Evolutionary conservation across 2,888 invertebrate genomes (phyloP), one percentile per base, ranked within the genome.

Genomic region (Allygus modestus): DNA sequence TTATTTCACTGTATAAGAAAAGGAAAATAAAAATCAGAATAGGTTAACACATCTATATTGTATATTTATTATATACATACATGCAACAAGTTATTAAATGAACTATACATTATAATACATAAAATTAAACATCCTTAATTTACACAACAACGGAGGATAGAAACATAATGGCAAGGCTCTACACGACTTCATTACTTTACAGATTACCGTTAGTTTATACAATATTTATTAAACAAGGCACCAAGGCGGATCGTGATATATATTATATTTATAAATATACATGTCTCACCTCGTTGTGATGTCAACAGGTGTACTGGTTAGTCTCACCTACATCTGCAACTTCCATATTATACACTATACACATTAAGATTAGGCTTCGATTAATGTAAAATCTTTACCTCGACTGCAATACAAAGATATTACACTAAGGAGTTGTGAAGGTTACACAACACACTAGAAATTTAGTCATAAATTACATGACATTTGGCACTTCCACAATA

Each of bases 41-140:
- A 28, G 28, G 65, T 65, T 65, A 65, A 65, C 65, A 65, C 31
- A 58, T 79, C 51, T 79, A 79, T 79, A 77, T 31, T 58, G 79
- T 26, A 79, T 79, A 79, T 54, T 79, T 79, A 75, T 77, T 77
- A 79, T 79, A 79, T 79, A 79, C 79, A 79, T 79, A 79, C 79
- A 79, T 79, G 79, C 79, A 79, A 79, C 79, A 79, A 51, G 37
- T 37, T 58, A 58, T 46, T 77, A 28, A 43, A 26, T 28, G 77
- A n/a, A 51, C 51, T 77, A 33, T 79, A 79, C 79, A 79, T 17
- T 28, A 28, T 51, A 23, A 26, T 79, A 79, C 28, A 26, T 58
- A 79, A 23, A 77, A 43, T 43, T n/a, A 58, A 51, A 54, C 31
- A 58, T 54, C 28, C 28, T 58, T 58, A 37, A 46, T 46, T 12